Conservation (phyloP, 2,797 vertebrate species). For the Streptopelia turtur region DNA sequence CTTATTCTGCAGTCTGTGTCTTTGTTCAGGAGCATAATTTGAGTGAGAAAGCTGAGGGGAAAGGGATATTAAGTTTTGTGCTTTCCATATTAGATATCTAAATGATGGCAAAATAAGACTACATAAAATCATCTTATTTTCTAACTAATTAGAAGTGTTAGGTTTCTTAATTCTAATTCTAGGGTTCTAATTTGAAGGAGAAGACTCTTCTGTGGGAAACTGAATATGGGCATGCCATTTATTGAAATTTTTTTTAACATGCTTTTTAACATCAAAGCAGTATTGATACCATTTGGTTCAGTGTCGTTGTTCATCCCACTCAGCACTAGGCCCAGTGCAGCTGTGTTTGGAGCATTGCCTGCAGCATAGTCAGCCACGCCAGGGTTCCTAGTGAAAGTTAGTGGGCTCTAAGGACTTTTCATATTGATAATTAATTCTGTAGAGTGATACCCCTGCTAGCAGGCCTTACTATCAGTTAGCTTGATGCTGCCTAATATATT, state of each 20-base stretch:
- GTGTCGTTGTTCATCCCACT: rapidly evolving
- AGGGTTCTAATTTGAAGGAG: not conserved
- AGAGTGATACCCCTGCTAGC: not conserved
- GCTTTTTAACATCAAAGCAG: not conserved
- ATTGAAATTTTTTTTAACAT: not conserved
- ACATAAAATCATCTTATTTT: not conserved
- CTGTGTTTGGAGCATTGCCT: not conserved
- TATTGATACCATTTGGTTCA: not conserved
- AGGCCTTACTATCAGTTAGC: not conserved
- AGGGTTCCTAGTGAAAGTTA: not conserved
- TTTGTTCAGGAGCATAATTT: not conserved
- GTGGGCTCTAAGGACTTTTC: not conserved
- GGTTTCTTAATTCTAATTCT: not conserved
- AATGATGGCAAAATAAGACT: not conserved
- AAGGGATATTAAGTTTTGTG: not conserved
- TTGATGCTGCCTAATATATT: not conserved
- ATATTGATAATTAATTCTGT: not conserved
- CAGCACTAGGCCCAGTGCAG: rapidly evolving
- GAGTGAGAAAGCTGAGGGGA: not conserved
- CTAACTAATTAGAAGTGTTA: not conserved
- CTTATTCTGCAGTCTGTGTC: not conserved
- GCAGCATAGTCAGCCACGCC: rapidly evolving
- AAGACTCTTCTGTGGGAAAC: not conserved
- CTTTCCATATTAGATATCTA: not conserved
- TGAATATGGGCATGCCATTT: not conserved